Evolutionary conservation across 1,140 invertebrate genomes (phyloP), one percentile per base, ranked within the genome.

Genomic region (Caerostris extrusa): DNA sequence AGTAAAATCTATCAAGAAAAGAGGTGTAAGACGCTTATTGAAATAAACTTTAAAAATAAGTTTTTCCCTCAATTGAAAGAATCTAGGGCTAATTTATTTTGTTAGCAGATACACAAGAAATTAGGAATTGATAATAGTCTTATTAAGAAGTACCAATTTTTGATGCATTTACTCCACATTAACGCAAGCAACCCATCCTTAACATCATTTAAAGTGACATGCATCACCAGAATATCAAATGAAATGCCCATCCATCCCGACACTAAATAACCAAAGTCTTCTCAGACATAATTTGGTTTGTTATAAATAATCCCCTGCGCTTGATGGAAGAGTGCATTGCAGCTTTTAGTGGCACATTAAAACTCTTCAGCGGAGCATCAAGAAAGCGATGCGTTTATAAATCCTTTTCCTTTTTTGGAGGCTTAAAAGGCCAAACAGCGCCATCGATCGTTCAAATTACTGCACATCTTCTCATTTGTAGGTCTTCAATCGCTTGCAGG

Each of bases 361-460:
- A 77, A 77, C 53, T 77, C 71, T 77, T 77, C 71, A 12, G 8
- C 10, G 8, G 3, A 53, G 34, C 71, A 50, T 77, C 71, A 77
- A 77, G 71, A 77, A 77, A 50, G 53, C 50, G 71, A 71, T 34
- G 34, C 34, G 34, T 34, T 2, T 77, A 77, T 77, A 77, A 77
- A 77, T 77, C 71, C 71, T 34, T 77, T 34, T 77, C 53, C 71
- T 34, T 77, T 77, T 77, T 77, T 77, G 53, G 8, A 5, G 34
- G 19, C 50, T 77, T 53, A 77, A 77, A 77, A 5, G 71, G 34
- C 71, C 2, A 2, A 53, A 77, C 12, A 77, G 34, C 34, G 12
- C 12, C 53, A 77, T 77, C 71, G 71, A 77, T 77, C 71, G 71
- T 77, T 77, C 53, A 19, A 77, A 77, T 77, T 77, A 77, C 71